phyloP scores from a whole-genome alignment of 2,797 vertebrate species.

The Danio aesculapii region DNA sequence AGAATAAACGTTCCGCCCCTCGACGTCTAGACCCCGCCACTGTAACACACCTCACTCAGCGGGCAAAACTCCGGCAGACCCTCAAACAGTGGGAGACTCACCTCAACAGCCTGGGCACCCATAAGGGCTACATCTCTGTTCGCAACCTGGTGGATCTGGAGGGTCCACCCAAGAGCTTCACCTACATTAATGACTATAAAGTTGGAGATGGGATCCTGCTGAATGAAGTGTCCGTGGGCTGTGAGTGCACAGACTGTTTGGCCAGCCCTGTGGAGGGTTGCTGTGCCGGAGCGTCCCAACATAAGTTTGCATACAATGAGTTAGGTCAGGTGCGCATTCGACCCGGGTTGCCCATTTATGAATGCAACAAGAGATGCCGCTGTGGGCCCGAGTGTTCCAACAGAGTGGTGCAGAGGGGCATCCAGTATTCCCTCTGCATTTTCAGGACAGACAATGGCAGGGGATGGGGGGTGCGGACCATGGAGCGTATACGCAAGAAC shows the following conservation, averaged over 20 bases:
- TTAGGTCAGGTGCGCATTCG: slow-evolving; percentile 79
- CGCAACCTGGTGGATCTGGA: slow-evolving; percentile 84
- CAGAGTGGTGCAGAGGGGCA: slow-evolving; percentile 84
- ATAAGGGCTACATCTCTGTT: slow-evolving; percentile 78
- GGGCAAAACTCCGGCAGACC: slow-evolving; percentile 78
- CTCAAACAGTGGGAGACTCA: slow-evolving; percentile 78
- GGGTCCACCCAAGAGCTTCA: slow-evolving; percentile 78
- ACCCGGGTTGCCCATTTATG: slow-evolving; percentile 84
- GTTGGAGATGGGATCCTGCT: slow-evolving; percentile 79
- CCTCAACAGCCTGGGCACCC: slow-evolving; percentile 76
- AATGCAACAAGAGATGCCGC: slow-evolving; percentile 83
- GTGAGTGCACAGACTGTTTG: slow-evolving; percentile 81
- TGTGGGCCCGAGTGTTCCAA: slow-evolving; percentile 82
- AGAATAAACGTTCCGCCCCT: slow-evolving; percentile 51
- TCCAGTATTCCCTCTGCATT: slow-evolving; percentile 83
- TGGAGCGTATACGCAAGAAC: slow-evolving; percentile 83
- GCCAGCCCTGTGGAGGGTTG: slow-evolving; percentile 73
- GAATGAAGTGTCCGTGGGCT: slow-evolving; percentile 78
- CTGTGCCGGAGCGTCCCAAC: slow-evolving; percentile 77
- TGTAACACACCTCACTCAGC: slow-evolving; percentile 74
- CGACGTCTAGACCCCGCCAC: slow-evolving; percentile 72
- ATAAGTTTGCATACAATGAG: slow-evolving; percentile 83
- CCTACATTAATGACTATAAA: slow-evolving; percentile 84
- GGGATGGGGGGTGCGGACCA: slow-evolving; percentile 83
- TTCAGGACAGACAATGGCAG: slow-evolving; percentile 82